Percentiles rank a stretch among this genome's conserved stretches.
phyloP scores from a whole-genome alignment of 1,140 invertebrate genomes.

The Solenopsis fugax region DNA sequence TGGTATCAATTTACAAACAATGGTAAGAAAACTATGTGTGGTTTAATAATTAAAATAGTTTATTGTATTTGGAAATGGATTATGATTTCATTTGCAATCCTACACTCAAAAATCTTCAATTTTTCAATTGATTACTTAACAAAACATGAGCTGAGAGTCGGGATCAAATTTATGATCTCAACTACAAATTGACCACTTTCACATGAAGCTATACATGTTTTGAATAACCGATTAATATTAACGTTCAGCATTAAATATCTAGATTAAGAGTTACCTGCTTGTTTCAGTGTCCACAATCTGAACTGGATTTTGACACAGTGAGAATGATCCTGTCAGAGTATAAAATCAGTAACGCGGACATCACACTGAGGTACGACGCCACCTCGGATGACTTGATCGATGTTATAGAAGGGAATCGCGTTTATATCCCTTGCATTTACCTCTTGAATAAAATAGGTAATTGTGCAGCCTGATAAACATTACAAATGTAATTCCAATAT shows the following conservation, averaged over 20 bases:
- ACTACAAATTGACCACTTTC: not conserved
- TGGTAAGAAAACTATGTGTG: slow-evolving; percentile 87
- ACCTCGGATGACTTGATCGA: slow-evolving; percentile 99
- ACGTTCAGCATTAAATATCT: not conserved
- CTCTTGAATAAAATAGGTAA: slow-evolving; percentile 99
- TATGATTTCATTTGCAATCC: not conserved
- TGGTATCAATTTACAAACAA: slow-evolving; percentile 94
- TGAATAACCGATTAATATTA: slow-evolving; percentile 84
- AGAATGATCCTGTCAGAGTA: slow-evolving; percentile 99
- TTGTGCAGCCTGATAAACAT: slow-evolving; percentile 18
- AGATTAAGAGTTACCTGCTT: slow-evolving; percentile 18
- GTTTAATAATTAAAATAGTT: not conserved
- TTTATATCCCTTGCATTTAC: slow-evolving; percentile 99
- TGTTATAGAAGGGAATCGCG: slow-evolving; percentile 99
- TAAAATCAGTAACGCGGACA: slow-evolving; percentile 99
- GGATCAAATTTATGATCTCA: not conserved
- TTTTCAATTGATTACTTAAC: not conserved
- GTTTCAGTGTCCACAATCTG: slow-evolving; percentile 94
- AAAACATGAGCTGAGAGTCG: not conserved
- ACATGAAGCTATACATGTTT: not conserved
- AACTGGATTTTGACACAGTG: slow-evolving; percentile 97
- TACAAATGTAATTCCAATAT: not conserved
- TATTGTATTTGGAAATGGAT: not conserved
- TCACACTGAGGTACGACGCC: slow-evolving; percentile 97
- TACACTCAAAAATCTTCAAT: not conserved